Conservation (phyloP, 2,113 vertebrate genomes). For the Aramus guarauna region DNA sequence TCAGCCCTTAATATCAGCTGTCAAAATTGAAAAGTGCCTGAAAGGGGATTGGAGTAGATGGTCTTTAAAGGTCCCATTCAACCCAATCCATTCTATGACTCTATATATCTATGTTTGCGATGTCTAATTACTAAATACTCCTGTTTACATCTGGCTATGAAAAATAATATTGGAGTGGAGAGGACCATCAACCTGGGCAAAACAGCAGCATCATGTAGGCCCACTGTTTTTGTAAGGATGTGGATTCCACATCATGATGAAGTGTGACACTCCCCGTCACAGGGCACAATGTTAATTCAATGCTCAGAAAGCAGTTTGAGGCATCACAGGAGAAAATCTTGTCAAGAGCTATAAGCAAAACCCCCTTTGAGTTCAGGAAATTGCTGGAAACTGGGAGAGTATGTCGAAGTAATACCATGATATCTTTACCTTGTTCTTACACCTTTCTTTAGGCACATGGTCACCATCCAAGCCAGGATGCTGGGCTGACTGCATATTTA, state of each 20-base stretch:
- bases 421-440: background rate
- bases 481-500: background rate
- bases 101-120: background rate
- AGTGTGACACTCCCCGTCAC: background rate
- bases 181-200: background rate
- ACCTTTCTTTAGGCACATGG: background rate
- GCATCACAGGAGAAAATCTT: background rate
- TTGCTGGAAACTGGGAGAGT: background rate
- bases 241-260: background rate
- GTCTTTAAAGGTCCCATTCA: background rate
- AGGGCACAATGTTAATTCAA: background rate
- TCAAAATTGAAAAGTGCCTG: background rate
- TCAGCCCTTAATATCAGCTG: background rate
- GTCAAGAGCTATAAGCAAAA: background rate
- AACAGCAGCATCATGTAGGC: background rate
- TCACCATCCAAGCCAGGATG: background rate
- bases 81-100: background rate
- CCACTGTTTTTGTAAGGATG: background rate
- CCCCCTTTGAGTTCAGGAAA: background rate
- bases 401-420: background rate
- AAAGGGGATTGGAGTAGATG: background rate
- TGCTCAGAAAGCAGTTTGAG: background rate
- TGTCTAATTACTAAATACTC: background rate
- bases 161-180: background rate
- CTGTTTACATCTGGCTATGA: background rate